These are phyloP conservation scores for Phengaris arion DNA, from an alignment of 2,888 invertebrate species.

Conservation along the genomic window DNA sequence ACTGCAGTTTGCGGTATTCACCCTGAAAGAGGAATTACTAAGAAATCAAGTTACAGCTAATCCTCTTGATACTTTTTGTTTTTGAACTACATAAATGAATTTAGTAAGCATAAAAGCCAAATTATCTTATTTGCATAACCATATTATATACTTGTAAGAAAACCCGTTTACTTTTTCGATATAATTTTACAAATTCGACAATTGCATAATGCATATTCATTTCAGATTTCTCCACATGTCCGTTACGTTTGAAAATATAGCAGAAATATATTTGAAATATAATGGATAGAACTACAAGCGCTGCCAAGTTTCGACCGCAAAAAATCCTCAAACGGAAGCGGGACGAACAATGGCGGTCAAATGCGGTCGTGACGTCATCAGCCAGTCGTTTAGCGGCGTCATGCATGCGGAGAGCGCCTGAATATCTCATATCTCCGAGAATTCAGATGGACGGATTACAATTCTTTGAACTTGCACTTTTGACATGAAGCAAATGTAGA, in stretches of 20 bases:
- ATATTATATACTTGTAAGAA: too few species aligned
- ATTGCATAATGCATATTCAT: not conserved
- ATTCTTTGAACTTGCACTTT: not conserved
- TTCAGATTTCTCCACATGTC: conserved; percentile 2
- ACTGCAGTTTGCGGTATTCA: conserved; percentile 16
- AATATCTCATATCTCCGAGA: not conserved
- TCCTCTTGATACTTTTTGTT: not conserved
- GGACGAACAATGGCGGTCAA: conserved; percentile 17
- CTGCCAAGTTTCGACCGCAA: conserved; percentile 22
- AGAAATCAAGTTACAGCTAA: not conserved
- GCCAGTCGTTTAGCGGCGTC: conserved; percentile 1
- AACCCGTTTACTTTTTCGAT: too few species aligned
- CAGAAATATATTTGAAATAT: conserved; percentile 15
- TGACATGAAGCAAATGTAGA: not conserved
- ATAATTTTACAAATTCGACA: too few species aligned
- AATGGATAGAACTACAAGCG: not conserved
- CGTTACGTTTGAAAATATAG: not conserved
- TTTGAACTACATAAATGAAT: not conserved
- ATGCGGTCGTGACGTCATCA: conserved; percentile 23
- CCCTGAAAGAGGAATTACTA: not conserved
- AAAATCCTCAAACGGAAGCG: conserved; percentile 18
- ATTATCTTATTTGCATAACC: too few species aligned
- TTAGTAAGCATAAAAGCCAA: too few species aligned
- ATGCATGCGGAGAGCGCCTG: conserved; percentile 3
- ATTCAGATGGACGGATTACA: not conserved